Percentiles rank a stretch among this genome's conserved stretches.
These are phyloP conservation scores for Leptodirus hochenwartii DNA, from an alignment of 2,888 invertebrate genomes.

Conservation along the genomic window DNA sequence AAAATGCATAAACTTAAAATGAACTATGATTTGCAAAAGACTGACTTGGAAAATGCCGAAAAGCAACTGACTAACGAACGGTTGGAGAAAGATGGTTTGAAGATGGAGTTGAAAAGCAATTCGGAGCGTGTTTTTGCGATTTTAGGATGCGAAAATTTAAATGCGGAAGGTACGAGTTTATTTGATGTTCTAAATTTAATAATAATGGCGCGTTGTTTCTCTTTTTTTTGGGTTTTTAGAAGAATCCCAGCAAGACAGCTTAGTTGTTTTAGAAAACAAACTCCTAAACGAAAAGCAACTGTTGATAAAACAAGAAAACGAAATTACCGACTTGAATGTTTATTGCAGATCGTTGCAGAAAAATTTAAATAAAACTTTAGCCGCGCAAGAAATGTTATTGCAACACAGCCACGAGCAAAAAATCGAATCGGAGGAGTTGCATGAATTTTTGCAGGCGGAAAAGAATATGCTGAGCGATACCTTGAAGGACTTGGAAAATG, in stretches of 20 bases:
- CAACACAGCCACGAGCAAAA: slow-evolving; percentile 64
- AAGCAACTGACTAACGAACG: slow-evolving; percentile 46
- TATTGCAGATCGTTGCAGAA: slow-evolving; percentile 52
- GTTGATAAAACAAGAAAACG: slow-evolving; percentile 54
- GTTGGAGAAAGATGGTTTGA: slow-evolving; percentile 52
- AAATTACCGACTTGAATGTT: slow-evolving; percentile 51
- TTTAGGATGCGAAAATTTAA: slow-evolving; percentile 31
- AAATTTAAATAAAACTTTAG: slow-evolving; percentile 49
- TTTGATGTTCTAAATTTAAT: no score
- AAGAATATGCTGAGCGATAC: slow-evolving; percentile 64
- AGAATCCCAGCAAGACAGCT: no score
- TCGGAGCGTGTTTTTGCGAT: slow-evolving; percentile 50
- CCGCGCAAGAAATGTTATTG: slow-evolving; percentile 44
- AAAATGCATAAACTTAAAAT: slow-evolving; percentile 39
- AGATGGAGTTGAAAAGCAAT: slow-evolving; percentile 55
- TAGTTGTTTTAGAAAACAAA: slow-evolving; percentile 57
- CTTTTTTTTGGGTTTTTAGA: no score
- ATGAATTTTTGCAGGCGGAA: slow-evolving; percentile 76
- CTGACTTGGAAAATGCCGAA: slow-evolving; percentile 35
- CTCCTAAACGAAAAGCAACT: slow-evolving; percentile 57
- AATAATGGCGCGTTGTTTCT: no score
- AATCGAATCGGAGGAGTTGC: slow-evolving; percentile 63
- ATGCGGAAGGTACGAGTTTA: slow-evolving; percentile 31
- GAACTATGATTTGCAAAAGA: slow-evolving; percentile 20
- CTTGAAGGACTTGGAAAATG: slow-evolving; percentile 55